phyloP scores from a whole-genome alignment of 2,888 invertebrate genomes.

The Andrena praecox region DNA sequence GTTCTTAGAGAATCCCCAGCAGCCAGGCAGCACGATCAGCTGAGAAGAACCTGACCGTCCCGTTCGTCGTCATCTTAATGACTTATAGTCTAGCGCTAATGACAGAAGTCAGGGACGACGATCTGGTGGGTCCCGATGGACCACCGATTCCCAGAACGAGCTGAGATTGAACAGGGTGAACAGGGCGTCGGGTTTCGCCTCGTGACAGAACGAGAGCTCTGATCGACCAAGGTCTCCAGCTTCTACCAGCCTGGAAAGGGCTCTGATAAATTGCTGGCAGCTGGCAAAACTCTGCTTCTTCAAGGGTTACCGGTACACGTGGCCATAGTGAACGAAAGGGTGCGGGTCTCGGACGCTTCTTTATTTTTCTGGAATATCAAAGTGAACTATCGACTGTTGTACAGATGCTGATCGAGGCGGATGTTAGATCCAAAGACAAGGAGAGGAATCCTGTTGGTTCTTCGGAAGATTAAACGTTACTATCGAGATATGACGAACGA shows the following conservation, averaged over 20 bases:
- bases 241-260: conserved; percentile 42
- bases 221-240: conserved; percentile 59
- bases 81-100: conserved; percentile 55
- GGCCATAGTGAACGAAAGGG: conserved; percentile 48
- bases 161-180: conserved; percentile 36
- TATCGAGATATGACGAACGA: too few species aligned
- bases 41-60: conserved; percentile 22
- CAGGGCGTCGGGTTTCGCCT: conserved; percentile 50
- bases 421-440: background rate
- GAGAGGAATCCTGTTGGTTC: background rate
- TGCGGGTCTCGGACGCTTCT: background rate
- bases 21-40: background rate
- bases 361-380: background rate
- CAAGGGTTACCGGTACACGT: conserved; percentile 74
- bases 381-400: background rate
- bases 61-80: conserved; percentile 53
- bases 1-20: background rate
- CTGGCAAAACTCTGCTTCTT: conserved; percentile 71
- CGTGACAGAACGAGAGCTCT: conserved; percentile 50
- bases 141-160: conserved; percentile 49
- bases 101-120: conserved; percentile 56
- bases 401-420: background rate
- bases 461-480: too few species aligned
- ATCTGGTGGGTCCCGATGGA: conserved; percentile 61
- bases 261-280: conserved; percentile 75